These are phyloP conservation scores for Stenurella melanura DNA, from an alignment of 2,888 invertebrate genomes.

Conservation along the genomic window DNA sequence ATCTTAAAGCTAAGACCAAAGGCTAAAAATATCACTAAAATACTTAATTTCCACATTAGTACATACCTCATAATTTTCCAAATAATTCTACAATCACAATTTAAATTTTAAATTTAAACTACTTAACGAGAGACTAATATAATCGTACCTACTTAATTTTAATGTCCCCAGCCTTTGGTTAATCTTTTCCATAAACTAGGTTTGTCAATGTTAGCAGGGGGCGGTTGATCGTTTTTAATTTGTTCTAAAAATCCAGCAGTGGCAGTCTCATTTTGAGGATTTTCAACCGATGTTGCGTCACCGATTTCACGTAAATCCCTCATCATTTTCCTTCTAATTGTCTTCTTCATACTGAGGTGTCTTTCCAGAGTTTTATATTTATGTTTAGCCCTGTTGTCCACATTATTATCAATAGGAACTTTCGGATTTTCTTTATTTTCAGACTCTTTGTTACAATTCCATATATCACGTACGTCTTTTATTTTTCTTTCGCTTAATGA, in stretches of 20 bases:
- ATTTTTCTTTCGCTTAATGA: constrained; percentile 81
- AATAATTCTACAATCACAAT: constrained; percentile 29
- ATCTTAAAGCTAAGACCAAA: constrained; percentile 53
- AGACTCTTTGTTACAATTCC: constrained; percentile 61
- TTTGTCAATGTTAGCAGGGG: constrained; percentile 72
- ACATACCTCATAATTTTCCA: constrained; percentile 2
- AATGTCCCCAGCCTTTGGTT: constrained; percentile 72
- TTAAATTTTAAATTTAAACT: constrained; percentile 5
- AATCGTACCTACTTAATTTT: constrained; percentile 24
- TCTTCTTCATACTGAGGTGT: constrained; percentile 91
- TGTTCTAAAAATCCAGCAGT: constrained; percentile 71
- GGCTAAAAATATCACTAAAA: constrained; percentile 47
- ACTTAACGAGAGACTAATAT: constrained; percentile 1
- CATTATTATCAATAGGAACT: constrained; percentile 75
- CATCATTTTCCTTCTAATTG: constrained; percentile 90
- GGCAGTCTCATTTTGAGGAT: constrained; percentile 64
- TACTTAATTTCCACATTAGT: constrained; percentile 29
- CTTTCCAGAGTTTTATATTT: constrained; percentile 86
- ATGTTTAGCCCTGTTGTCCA: constrained; percentile 79
- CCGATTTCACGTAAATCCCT: constrained; percentile 83
- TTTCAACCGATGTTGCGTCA: constrained; percentile 67
- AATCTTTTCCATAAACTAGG: constrained; percentile 73
- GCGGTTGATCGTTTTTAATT: constrained; percentile 72
- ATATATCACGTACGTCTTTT: constrained; percentile 82
- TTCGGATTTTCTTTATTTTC: constrained; percentile 69